These are phyloP conservation scores for Tetranychus cinnabarinus DNA, from an alignment of 1,140 invertebrate genomes.

Conservation along the genomic window DNA sequence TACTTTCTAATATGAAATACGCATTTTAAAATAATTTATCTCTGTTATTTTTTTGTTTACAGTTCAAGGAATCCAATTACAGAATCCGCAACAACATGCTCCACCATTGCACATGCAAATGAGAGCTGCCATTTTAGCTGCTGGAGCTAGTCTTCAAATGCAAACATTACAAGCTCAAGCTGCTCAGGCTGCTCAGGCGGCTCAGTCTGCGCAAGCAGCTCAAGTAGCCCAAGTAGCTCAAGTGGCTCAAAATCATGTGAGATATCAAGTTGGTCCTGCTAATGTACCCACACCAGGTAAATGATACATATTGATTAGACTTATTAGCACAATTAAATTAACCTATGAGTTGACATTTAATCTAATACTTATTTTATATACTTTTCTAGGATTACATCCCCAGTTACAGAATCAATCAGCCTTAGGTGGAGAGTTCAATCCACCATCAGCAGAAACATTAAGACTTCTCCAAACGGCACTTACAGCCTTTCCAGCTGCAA, in stretches of 20 bases:
- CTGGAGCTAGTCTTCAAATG: not conserved
- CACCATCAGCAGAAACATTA: slow-evolving; percentile 5
- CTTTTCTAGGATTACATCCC: not conserved
- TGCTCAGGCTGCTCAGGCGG: not conserved
- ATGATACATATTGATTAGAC: too few species aligned
- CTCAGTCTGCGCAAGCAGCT: not conserved
- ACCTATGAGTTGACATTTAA: too few species aligned
- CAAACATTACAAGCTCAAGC: not conserved
- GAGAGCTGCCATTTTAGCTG: slow-evolving; percentile 2
- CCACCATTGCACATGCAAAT: slow-evolving; percentile 2
- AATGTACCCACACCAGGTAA: not conserved
- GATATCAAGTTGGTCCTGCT: not conserved
- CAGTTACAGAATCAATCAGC: not conserved
- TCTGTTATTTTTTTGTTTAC: not conserved
- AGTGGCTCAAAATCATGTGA: not conserved
- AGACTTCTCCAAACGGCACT: slow-evolving; percentile 3
- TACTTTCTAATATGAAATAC: too few species aligned
- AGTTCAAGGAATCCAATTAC: not conserved
- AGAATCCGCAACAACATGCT: not conserved
- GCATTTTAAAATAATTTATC: too few species aligned
- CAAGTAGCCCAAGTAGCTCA: not conserved
- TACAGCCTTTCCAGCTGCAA: not conserved
- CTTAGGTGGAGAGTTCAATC: not conserved
- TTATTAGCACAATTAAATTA: too few species aligned
- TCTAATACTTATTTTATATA: too few species aligned